These are phyloP conservation scores for Anastatus disparis DNA, from an alignment of 1,140 invertebrate species.

Conservation along the genomic window DNA sequence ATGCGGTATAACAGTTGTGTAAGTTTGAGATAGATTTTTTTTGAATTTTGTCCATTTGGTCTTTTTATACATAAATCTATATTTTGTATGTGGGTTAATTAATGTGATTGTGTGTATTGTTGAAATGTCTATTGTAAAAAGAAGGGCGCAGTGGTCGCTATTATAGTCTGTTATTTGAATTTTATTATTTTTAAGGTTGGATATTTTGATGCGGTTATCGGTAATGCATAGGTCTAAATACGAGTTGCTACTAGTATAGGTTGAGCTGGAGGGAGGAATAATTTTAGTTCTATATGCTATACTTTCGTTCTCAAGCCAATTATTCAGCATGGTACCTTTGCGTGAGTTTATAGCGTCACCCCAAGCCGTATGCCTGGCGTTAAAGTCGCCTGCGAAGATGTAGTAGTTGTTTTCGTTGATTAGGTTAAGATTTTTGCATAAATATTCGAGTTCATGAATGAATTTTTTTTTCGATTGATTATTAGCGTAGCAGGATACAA, in stretches of 20 bases:
- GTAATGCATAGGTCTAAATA: slow-evolving; percentile 24
- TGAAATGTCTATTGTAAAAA: not conserved
- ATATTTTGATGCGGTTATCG: slow-evolving; percentile 8
- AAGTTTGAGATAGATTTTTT: not conserved
- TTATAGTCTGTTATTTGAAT: slow-evolving; percentile 23
- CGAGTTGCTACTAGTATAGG: slow-evolving; percentile 3
- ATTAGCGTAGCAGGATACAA: slow-evolving; percentile 38
- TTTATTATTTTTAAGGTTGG: slow-evolving; percentile 6
- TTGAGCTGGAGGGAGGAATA: not conserved
- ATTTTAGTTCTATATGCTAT: not conserved
- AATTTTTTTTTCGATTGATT: slow-evolving; percentile 35
- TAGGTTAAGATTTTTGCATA: slow-evolving; percentile 42
- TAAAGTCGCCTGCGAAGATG: slow-evolving; percentile 24
- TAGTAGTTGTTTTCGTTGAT: not conserved
- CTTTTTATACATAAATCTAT: slow-evolving; percentile 1
- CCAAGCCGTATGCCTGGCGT: slow-evolving; percentile 8
- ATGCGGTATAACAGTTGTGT: not conserved
- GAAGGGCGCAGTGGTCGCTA: slow-evolving; percentile 40
- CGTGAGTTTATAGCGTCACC: not conserved
- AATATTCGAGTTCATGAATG: slow-evolving; percentile 32
- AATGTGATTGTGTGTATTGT: not conserved
- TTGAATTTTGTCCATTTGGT: not conserved
- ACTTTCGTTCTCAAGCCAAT: not conserved
- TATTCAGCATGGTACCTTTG: not conserved
- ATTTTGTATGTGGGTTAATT: not conserved